Evolutionary conservation across 2,888 invertebrate genomes (phyloP).

Genomic region (Dasysyrphus tricinctus): DNA sequence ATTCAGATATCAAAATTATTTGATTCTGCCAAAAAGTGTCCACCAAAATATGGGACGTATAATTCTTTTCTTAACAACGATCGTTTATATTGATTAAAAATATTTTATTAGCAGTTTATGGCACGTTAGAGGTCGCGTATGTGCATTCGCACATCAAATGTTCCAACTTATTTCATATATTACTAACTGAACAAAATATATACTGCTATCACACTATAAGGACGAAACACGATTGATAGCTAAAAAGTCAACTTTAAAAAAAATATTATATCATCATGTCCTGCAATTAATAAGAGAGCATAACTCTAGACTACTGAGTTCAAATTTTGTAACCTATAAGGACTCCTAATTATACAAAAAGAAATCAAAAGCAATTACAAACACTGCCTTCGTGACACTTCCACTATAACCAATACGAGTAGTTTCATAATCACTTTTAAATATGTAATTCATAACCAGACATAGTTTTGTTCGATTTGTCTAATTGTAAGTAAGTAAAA

Average conservation of each 20-base stretch:
- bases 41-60: no score
- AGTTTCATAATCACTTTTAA: constrained; percentile 65
- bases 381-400: constrained; percentile 2
- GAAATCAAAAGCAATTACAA: constrained; percentile 31
- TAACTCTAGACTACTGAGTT: neutral
- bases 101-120: no score
- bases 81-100: no score
- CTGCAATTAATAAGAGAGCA: neutral
- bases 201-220: no score
- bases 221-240: no score
- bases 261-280: neutral
- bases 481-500: neutral
- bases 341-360: constrained; percentile 32
- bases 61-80: no score
- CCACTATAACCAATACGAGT: constrained; percentile 39
- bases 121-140: no score
- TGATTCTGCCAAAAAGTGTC: no score
- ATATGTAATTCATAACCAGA: constrained; percentile 65
- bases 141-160: no score
- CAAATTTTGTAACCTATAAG: neutral
- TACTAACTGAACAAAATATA: no score
- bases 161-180: no score
- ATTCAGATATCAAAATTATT: no score
- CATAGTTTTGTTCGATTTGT: constrained; percentile 34
- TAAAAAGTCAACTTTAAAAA: neutral